Evolutionary conservation across 2,113 vertebrate genomes (phyloP).

Genomic region (Catharus minimus): DNA sequence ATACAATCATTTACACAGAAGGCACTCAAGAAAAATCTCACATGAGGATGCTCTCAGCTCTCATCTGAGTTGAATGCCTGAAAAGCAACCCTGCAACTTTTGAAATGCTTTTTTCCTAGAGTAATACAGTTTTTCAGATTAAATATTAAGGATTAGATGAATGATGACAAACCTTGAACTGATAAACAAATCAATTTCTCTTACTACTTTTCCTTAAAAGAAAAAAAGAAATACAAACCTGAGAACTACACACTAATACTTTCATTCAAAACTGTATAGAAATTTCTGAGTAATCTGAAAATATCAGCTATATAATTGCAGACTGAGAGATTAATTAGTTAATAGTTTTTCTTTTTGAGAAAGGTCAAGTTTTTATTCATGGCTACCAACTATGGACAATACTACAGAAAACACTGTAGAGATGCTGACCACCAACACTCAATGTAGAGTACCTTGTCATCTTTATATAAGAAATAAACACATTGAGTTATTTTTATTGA

Average conservation of each 20-base stretch:
- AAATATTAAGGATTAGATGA: neutral
- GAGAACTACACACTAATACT: neutral
- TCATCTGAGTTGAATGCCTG: neutral
- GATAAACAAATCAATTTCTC: neutral
- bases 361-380: neutral
- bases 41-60: neutral
- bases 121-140: neutral
- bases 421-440: neutral
- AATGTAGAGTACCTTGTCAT: neutral
- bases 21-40: neutral
- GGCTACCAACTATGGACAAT: neutral
- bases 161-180: neutral
- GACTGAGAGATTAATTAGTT: neutral
- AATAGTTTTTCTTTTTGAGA: neutral
- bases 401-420: neutral
- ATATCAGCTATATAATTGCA: neutral
- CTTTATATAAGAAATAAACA: neutral
- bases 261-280: neutral
- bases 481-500: neutral
- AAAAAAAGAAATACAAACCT: neutral
- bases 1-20: slow-evolving; percentile 14
- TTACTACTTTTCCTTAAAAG: neutral
- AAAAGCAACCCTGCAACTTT: slow-evolving; percentile 16
- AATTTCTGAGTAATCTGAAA: neutral
- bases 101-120: slow-evolving; percentile 1